Evolutionary conservation across 2,888 invertebrate species (phyloP), one percentile per base, ranked within the genome.

Genomic region (Steinernema carpocapsae): DNA sequence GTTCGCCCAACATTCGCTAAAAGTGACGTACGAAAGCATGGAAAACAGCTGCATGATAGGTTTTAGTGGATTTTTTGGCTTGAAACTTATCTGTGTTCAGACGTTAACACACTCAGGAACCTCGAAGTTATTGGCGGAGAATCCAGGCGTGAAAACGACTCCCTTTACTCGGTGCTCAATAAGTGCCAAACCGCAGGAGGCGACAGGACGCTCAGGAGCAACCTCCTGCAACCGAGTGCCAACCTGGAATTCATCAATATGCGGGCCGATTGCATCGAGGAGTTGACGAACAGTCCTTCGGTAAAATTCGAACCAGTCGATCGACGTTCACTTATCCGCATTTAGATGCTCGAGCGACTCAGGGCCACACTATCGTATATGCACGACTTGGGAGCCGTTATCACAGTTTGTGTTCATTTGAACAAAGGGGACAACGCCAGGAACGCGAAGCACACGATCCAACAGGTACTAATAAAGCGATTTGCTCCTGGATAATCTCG

Each of bases 21-120:
- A 92, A 88, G 91, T 95, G 43, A 92, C 92, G 80, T 95, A 93
- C 87, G 92, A 93, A 88, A 92, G 92, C 19, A 92, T 93, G 17
- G 92, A 94, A 88, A 92, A 93, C 76, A 92, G 92, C 12, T 92
- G 93, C 87, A 91, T 93, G 84, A 94, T 96, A 82, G 94, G 94
- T 94, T 90, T 87, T 82, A 52, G 24, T 51, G 26, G 46, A 3
- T 37, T 37, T 6, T 6, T 6, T 22, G 7, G 3, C 52, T 74
- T 26, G 3, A 22, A 22, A 59, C 29, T n/a, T 45, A 7, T 22
- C 48, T n/a, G 70, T 71, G 82, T 85, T 48, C 85, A 94, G 95
- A 95, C 90, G 91, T 92, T 71, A 91, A 92, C n/a, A 94, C 94
- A 52, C 92, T 93, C 14, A 91, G 92, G 75, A 92, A 92, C 81